These are phyloP conservation scores for Carassius carassius DNA, from an alignment of 2,113 vertebrate genomes.

Conservation along the genomic window DNA sequence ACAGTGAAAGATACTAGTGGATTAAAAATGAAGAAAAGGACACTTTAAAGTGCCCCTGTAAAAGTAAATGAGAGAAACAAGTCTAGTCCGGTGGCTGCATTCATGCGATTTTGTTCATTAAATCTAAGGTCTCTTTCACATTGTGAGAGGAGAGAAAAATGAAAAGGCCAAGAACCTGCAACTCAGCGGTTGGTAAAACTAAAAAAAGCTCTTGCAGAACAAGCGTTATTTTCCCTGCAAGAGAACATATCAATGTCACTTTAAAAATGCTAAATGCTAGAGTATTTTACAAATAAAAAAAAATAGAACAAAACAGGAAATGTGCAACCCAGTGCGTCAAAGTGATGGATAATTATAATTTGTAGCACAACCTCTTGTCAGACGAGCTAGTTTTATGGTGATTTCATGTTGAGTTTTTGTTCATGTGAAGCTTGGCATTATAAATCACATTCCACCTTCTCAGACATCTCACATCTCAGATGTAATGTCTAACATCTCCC, in stretches of 20 bases:
- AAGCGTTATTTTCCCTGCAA: neutral
- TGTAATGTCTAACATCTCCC: neutral
- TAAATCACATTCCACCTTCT: too few species aligned
- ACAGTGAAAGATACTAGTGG: too few species aligned
- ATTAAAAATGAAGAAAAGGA: too few species aligned
- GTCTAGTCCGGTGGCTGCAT: neutral
- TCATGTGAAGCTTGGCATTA: too few species aligned
- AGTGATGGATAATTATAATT: too few species aligned
- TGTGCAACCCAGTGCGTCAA: neutral
- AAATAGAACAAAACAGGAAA: constrained; percentile 1
- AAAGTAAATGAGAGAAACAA: neutral
- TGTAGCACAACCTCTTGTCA: too few species aligned
- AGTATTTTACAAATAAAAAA: neutral
- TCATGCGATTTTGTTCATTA: neutral
- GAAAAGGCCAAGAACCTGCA: neutral
- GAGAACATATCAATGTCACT: neutral
- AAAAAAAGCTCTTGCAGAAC: neutral
- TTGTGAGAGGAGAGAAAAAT: neutral
- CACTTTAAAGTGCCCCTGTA: too few species aligned
- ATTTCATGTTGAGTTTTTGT: too few species aligned
- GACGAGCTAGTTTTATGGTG: too few species aligned
- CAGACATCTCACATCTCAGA: neutral
- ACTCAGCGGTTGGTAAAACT: neutral
- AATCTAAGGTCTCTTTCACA: neutral
- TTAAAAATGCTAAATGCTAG: neutral